Evolutionary conservation across 2,797 vertebrate species (phyloP), one percentile per base, ranked within the genome.

Genomic region (Gila robusta): DNA sequence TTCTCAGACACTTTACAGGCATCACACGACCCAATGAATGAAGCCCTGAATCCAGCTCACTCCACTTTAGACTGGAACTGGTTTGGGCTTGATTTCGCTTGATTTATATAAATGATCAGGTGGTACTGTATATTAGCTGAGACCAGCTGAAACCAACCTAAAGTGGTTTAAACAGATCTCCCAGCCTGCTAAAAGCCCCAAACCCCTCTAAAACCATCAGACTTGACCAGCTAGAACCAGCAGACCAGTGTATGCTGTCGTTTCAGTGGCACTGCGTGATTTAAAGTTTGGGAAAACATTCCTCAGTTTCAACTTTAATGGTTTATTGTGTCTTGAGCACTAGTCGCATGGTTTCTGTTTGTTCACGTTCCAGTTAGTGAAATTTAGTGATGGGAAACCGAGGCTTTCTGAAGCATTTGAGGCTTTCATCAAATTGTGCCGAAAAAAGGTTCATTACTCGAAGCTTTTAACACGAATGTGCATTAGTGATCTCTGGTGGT

Each of bases 331-430:
- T 69, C 35, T 69, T 69, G 59, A 44, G 37, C 37, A 7, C 37
- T 8, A 39, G 39, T 9, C 16, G 4, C 52, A 54, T 21, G 16
- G 41, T 44, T 44, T 44, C 41, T 11, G 9, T 10, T 39, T 5
- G 41, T 11, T 44, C 41, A 44, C 10, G 71, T 73, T 83, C 86
- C 88, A 83, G 64, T 44, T 39, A 39, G 8, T 39, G 41, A 44
- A 44, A 44, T 32, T 32, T 44, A 39, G 37, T 39, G 37, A 39
- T 39, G 39, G 39, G 7, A 39, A 39, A 39, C 39, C 7, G 7
- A 39, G 39, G 39, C 39, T 39, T 39, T 39, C 39, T 39, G 7
- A 39, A 39, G 39, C 39, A 8, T 39, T 39, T 39, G 39, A 39
- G 7, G 7, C 39, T 39, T 39, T 39, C 39, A 39, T 8, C 7